phyloP scores from a whole-genome alignment of 2,888 invertebrate genomes.

The Blera fallax region DNA sequence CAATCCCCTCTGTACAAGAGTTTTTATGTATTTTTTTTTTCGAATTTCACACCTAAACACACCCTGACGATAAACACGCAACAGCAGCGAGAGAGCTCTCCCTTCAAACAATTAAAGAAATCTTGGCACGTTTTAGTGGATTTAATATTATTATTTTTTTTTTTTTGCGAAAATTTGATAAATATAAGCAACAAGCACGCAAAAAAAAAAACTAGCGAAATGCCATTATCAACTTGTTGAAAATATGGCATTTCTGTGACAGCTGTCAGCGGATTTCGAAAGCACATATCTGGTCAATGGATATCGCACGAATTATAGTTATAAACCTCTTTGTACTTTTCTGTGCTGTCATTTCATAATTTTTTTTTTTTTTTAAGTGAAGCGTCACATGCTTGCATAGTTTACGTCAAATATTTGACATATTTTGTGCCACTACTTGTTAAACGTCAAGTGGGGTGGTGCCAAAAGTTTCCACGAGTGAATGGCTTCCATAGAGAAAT shows the following conservation, averaged over 20 bases:
- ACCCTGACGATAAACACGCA: neutral
- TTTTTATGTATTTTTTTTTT: neutral
- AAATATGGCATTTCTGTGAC: neutral
- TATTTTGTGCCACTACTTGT: neutral
- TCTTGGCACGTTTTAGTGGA: neutral
- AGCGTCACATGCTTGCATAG: neutral
- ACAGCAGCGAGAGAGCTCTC: neutral
- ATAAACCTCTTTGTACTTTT: neutral
- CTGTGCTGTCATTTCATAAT: neutral
- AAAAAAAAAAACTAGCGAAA: neutral
- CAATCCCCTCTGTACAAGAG: neutral
- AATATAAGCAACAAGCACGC: neutral
- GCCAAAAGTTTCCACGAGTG: neutral
- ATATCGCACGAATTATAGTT: neutral
- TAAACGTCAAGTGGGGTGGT: neutral
- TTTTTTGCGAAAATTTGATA: neutral
- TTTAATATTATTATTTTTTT: neutral
- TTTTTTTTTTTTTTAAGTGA: neutral
- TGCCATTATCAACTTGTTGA: neutral
- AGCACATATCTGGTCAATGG: neutral
- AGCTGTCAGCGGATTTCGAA: neutral
- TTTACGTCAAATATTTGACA: constrained; percentile 1
- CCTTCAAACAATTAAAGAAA: neutral
- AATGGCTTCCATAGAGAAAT: too few relatives aligned
- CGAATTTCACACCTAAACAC: neutral